Percentiles rank a stretch among this genome's conserved stretches.
phyloP scores from a whole-genome alignment of 1,140 invertebrate species.

The Bombus waltoni region DNA sequence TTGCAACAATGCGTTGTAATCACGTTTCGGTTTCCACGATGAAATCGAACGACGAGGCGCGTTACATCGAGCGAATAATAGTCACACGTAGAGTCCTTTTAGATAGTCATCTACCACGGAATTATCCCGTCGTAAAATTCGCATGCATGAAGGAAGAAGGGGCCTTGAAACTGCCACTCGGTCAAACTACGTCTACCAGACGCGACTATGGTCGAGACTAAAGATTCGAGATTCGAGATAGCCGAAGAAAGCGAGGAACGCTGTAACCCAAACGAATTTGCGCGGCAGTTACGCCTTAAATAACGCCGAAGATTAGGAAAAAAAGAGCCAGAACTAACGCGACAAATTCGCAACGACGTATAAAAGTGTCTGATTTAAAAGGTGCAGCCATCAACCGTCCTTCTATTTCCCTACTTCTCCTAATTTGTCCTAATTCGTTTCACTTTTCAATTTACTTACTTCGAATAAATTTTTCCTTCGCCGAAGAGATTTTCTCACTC shows the following conservation, averaged over 20 bases:
- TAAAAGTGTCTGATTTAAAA: too few relatives aligned
- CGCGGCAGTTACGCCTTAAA: too few relatives aligned
- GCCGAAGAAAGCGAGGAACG: not conserved
- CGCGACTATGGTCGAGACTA: not conserved
- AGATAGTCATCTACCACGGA: constrained; percentile 7
- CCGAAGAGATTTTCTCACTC: too few relatives aligned
- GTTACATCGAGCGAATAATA: constrained; percentile 27
- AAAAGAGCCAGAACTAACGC: too few relatives aligned
- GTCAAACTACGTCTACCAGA: not conserved
- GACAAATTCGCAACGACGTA: too few relatives aligned
- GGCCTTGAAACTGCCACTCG: not conserved
- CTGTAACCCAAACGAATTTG: not conserved
- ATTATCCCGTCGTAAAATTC: constrained; percentile 6
- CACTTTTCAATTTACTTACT: too few relatives aligned
- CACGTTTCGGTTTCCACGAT: constrained; percentile 21
- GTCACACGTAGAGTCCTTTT: not conserved
- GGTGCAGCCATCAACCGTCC: too few relatives aligned
- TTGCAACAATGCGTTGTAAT: constrained; percentile 19
- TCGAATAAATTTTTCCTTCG: too few relatives aligned
- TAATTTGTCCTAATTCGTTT: too few relatives aligned
- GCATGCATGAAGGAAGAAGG: not conserved
- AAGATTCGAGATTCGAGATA: not conserved
- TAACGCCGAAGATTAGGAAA: too few relatives aligned
- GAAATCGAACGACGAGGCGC: not conserved
- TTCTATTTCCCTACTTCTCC: too few relatives aligned